A percentile compares a stretch with the other conserved stretches of the same genome.
These are phyloP conservation scores for Temnothorax ravouxi DNA, from an alignment of 2,888 invertebrate genomes.

Conservation along the genomic window DNA sequence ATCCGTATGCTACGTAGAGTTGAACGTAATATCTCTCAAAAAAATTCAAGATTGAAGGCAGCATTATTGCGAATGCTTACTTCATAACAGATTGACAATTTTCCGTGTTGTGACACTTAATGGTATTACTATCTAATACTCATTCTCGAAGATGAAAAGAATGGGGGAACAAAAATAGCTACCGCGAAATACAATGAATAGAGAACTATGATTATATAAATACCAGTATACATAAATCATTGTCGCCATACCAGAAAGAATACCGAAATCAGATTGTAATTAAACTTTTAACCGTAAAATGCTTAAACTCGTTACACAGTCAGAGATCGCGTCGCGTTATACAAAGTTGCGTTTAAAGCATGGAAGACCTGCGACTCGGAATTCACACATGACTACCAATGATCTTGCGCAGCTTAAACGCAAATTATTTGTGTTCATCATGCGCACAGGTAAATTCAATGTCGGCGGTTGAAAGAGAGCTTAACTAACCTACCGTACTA, in stretches of 20 bases:
- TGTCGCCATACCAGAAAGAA: not conserved
- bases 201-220: not conserved
- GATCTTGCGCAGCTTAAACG: slow-evolving; percentile 64
- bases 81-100: slow-evolving; percentile 19
- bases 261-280: not conserved
- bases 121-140: not conserved
- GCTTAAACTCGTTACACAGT: not conserved
- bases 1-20: not conserved
- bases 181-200: not conserved
- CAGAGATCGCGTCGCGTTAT: not conserved
- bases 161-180: not conserved
- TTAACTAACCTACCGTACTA: slow-evolving; percentile 82
- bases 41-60: slow-evolving; percentile 12
- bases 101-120: slow-evolving; percentile 1
- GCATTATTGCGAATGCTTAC: slow-evolving; percentile 6
- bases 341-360: not conserved
- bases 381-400: slow-evolving; percentile 60
- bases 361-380: slow-evolving; percentile 31
- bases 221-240: not conserved
- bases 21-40: slow-evolving; percentile 16
- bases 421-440: slow-evolving; percentile 78
- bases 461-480: slow-evolving; percentile 72
- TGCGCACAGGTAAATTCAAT: slow-evolving; percentile 66
- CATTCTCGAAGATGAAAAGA: not conserved
- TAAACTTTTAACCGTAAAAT: not conserved